Evolutionary conservation across 2,113 vertebrate species (phyloP).

Genomic region (Formicarius rufipectus): DNA sequence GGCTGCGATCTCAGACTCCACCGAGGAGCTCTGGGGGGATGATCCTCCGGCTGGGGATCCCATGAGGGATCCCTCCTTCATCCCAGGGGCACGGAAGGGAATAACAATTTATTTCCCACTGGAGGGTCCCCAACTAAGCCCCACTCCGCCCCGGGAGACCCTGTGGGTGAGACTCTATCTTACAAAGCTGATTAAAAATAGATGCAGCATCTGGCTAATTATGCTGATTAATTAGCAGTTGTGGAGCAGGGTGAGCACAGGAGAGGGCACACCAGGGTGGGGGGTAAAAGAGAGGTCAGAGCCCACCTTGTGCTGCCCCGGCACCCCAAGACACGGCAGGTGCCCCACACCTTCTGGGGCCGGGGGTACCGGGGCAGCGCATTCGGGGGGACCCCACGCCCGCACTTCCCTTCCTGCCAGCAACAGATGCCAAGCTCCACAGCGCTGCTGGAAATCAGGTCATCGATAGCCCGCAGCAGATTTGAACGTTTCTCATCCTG

Average conservation of each 20-base stretch:
- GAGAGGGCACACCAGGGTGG: neutral
- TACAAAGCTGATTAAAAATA: conserved; percentile 46
- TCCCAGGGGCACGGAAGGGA: neutral
- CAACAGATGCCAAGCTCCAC: conserved; percentile 25
- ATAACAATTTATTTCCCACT: neutral
- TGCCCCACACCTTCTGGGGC: accelerated
- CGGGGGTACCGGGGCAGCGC: accelerated
- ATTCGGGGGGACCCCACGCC: neutral
- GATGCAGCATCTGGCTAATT: neutral
- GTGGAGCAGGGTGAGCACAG: neutral
- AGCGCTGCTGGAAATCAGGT: conserved; percentile 6
- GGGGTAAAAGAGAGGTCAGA: neutral
- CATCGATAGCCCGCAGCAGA: conserved; percentile 31
- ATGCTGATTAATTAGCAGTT: conserved; percentile 48
- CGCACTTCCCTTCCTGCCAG: neutral
- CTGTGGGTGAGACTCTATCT: neutral
- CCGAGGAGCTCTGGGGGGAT: neutral
- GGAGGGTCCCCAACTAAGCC: neutral
- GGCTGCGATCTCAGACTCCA: neutral
- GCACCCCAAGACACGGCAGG: neutral
- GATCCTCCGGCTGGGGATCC: neutral
- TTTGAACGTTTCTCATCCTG: neutral
- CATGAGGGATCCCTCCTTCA: neutral
- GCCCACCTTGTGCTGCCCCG: neutral
- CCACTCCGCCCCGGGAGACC: neutral